Conservation (phyloP, 2,888 invertebrate species). For the Carpatolechia fugitivella region DNA sequence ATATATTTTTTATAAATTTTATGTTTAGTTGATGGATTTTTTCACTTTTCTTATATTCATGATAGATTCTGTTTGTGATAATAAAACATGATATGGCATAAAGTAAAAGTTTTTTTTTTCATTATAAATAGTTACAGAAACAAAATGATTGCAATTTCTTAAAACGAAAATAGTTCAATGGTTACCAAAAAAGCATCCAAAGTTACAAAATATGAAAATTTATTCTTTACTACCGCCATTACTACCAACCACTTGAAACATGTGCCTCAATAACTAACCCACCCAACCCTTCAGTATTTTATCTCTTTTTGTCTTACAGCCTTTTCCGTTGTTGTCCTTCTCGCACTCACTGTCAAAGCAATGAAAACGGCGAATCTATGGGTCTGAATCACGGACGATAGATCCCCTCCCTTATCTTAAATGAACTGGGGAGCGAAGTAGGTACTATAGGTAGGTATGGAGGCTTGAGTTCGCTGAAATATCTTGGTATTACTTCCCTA, state of each 20-base stretch:
- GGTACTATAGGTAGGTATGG: conserved; percentile 37
- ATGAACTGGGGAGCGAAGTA: conserved; percentile 68
- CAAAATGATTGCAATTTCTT: too few species aligned
- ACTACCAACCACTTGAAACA: conserved; percentile 49
- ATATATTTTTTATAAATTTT: too few species aligned
- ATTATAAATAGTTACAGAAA: not conserved
- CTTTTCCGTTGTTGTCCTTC: conserved; percentile 39
- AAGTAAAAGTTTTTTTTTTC: too few species aligned
- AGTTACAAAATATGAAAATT: conserved; percentile 37
- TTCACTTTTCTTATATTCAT: too few species aligned
- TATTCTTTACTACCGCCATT: conserved; percentile 41
- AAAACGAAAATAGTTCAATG: too few species aligned
- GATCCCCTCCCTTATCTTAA: conserved; percentile 68
- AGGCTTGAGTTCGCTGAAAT: conserved; percentile 18
- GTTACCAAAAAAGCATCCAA: not conserved
- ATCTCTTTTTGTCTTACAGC: conserved; percentile 47
- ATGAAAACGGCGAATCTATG: conserved; percentile 75
- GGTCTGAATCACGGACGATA: conserved; percentile 67
- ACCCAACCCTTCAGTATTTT: conserved; percentile 55
- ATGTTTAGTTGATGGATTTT: too few species aligned
- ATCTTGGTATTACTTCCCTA: conserved; percentile 28
- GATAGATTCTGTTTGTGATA: too few species aligned
- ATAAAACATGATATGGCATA: too few species aligned
- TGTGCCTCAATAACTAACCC: conserved; percentile 64
- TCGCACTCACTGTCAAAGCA: conserved; percentile 65